These are phyloP conservation scores for Hippocampus guttulatus DNA, from an alignment of 2,113 vertebrate species.

Conservation along the genomic window DNA sequence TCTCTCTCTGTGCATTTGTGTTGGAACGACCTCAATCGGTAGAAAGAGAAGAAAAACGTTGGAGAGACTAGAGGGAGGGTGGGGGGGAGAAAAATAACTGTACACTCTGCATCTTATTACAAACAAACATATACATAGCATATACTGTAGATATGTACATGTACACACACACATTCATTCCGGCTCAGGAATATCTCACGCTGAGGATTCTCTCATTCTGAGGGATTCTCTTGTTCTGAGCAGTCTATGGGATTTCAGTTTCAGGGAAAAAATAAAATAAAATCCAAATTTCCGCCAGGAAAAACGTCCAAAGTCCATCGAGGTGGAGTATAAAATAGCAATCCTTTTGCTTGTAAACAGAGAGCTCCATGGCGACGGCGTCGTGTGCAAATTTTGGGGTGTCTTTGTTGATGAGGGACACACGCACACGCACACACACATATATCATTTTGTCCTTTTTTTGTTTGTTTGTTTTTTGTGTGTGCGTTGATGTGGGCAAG, in stretches of 20 bases:
- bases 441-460: slow-evolving; percentile 33
- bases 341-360: slow-evolving; percentile 49
- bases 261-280: neutral
- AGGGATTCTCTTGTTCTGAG: slow-evolving; percentile 61
- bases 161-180: slow-evolving; percentile 69
- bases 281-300: neutral
- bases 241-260: slow-evolving; percentile 27
- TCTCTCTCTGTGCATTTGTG: slow-evolving; percentile 55
- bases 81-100: slow-evolving; percentile 64
- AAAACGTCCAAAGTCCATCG: slow-evolving; percentile 4
- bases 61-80: slow-evolving; percentile 17
- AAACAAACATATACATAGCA: slow-evolving; percentile 75
- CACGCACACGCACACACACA: neutral
- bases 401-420: slow-evolving; percentile 30
- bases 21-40: slow-evolving; percentile 56
- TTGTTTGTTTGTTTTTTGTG: too few relatives aligned
- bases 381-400: neutral
- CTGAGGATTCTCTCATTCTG: slow-evolving; percentile 65
- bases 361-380: slow-evolving; percentile 70
- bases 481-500: slow-evolving; percentile 29
- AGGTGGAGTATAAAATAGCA: slow-evolving; percentile 39
- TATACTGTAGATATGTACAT: slow-evolving; percentile 18
- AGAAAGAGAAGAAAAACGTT: slow-evolving; percentile 71
- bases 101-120: slow-evolving; percentile 73
- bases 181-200: slow-evolving; percentile 62